Base-by-base conservation (phyloP, 2,797 vertebrate genomes). In the Salarias fasciatus region DNA sequence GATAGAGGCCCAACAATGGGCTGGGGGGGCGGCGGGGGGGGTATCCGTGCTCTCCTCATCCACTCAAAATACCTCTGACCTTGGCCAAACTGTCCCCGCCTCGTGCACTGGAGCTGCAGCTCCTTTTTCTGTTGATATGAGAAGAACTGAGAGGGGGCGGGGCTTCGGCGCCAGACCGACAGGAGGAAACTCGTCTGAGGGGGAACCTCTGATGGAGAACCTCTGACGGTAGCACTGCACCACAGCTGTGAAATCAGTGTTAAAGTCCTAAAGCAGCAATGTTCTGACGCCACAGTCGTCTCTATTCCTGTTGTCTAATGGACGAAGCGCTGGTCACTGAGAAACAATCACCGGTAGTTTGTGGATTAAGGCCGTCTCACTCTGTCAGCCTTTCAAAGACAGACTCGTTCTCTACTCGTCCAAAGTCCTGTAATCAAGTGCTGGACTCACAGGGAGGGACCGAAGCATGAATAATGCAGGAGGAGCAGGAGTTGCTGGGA, bases 31-130 rank as follows among this genome's bases (percentile, higher is more conserved):
- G 48, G 28, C 91, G 94, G 50, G n/a, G 62, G 85, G 90, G 91
- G 91, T 88, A 41, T 78, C 48, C 24, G 68, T 75, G 56, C 65
- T 74, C 67, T 69, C 40, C 36, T 58, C 71, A 61, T 75, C 80
- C 80, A 90, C 78, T 77, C 42, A 50, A 87, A 88, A 88, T 86
- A 86, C 70, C 55, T 65, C 89, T 91, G 94, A 95, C 96, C 96
- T 97, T 96, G 94, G 44, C 46, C 62, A 70, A 76, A 79, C 86
- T 79, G 94, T 93, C 94, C 93, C 95, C 95, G 93, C 89, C 89
- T 89, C 84, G 87, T 75, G 72, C 43, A 55, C 56, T 70, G 52
- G 43, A 87, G 85, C 72, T 82, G 81, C 51, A 37, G 18, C 35
- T 51, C 9, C 1, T 6, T 35, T 35, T 6, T 35, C 6, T 24